A percentile compares a stretch with the other conserved stretches of the same genome.
phyloP scores from a whole-genome alignment of 2,888 invertebrate genomes.

The Griposia aprilina region DNA sequence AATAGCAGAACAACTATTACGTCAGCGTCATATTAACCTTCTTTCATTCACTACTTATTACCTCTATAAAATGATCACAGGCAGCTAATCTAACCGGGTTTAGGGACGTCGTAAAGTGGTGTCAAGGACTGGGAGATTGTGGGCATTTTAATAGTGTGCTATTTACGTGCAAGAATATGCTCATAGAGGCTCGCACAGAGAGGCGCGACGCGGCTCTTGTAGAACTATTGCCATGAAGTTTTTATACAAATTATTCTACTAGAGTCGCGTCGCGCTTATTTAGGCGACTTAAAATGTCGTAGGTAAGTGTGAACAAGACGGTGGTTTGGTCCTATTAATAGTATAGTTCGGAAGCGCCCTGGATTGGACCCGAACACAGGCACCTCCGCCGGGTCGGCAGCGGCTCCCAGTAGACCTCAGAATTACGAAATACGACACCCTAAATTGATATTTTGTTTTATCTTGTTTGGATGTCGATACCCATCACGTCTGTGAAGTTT shows the following conservation, averaged over 20 bases:
- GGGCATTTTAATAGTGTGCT: slow-evolving; percentile 28
- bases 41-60: slow-evolving; percentile 38
- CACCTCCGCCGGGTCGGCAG: background rate
- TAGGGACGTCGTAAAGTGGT: slow-evolving; percentile 52
- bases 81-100: slow-evolving; percentile 48
- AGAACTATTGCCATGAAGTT: too few relatives aligned
- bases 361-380: background rate
- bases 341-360: background rate
- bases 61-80: slow-evolving; percentile 58
- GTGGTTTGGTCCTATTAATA: background rate
- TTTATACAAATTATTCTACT: too few relatives aligned
- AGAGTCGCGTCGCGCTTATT: too few relatives aligned
- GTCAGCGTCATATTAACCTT: slow-evolving; percentile 39
- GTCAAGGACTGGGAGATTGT: slow-evolving; percentile 58
- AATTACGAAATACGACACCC: background rate
- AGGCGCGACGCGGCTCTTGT: too few relatives aligned
- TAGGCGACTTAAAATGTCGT: background rate
- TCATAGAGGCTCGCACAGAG: background rate
- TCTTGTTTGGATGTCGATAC: too few relatives aligned
- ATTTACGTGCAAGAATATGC: slow-evolving; percentile 8
- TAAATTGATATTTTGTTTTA: background rate
- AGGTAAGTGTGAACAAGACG: background rate
- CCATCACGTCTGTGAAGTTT: too few relatives aligned
- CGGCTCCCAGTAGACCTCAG: background rate
- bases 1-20: slow-evolving; percentile 10